Conservation (phyloP, 2,888 invertebrate genomes). For the Lathronympha strigana region DNA sequence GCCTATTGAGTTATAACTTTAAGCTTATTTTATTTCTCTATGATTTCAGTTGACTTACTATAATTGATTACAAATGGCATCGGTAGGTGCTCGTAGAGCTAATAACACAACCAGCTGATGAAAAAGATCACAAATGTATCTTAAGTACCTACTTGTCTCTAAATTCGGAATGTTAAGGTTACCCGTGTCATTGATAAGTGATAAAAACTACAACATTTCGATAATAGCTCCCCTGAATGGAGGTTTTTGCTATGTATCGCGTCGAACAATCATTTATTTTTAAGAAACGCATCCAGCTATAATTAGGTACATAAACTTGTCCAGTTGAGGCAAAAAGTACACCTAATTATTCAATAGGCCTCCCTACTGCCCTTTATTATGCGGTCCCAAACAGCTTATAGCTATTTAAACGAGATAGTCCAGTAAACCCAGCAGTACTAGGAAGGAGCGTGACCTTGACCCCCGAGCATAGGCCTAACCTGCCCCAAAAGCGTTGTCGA, state of each 20-base stretch:
- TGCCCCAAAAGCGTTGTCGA: slow-evolving; percentile 79
- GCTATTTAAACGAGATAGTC: slow-evolving; percentile 27
- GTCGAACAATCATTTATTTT: not conserved
- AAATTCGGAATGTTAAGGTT: slow-evolving; percentile 28
- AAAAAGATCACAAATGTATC: not conserved
- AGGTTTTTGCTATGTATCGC: not conserved
- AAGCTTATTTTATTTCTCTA: not conserved
- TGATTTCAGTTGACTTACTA: not conserved
- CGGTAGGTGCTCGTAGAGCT: not conserved
- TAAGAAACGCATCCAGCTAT: too few relatives aligned
- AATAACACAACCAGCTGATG: not conserved
- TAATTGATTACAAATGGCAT: not conserved
- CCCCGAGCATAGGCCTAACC: slow-evolving; percentile 83
- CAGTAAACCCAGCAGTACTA: slow-evolving; percentile 48
- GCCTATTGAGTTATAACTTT: not conserved
- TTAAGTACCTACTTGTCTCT: not conserved
- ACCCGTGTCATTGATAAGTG: slow-evolving; percentile 8
- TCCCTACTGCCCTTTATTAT: not conserved
- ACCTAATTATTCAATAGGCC: not conserved
- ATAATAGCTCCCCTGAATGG: slow-evolving; percentile 2
- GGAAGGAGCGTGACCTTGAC: slow-evolving; percentile 81
- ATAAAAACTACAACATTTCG: slow-evolving; percentile 1
- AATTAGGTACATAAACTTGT: too few relatives aligned
- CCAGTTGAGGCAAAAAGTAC: not conserved
- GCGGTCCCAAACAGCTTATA: not conserved